phyloP scores from a whole-genome alignment of 2,888 invertebrate genomes.

The Scrobipalpa costella region DNA sequence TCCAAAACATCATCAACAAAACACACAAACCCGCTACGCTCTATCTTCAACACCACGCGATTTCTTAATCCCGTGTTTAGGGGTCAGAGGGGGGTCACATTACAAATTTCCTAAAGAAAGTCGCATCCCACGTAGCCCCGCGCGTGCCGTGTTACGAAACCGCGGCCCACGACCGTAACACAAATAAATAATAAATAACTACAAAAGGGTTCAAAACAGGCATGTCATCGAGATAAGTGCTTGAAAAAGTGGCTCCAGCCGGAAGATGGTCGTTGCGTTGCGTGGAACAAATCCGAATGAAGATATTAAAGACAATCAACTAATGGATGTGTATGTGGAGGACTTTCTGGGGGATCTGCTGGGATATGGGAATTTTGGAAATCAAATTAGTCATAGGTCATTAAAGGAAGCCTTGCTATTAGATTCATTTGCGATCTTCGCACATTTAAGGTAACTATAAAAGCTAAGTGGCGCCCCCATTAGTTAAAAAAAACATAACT shows the following conservation, averaged over 20 bases:
- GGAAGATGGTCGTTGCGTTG: neutral
- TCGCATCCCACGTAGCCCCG: constrained; percentile 57
- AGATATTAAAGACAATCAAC: constrained; percentile 2
- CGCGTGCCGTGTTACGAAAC: constrained; percentile 62
- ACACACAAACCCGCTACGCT: neutral
- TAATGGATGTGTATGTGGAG: neutral
- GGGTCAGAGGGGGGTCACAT: constrained; percentile 52
- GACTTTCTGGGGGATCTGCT: constrained; percentile 6
- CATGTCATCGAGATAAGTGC: constrained; percentile 15
- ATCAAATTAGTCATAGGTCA: neutral
- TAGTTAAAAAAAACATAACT: too few species aligned
- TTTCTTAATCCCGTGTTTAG: constrained; percentile 40
- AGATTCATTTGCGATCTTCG: too few species aligned
- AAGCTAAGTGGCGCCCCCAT: too few species aligned
- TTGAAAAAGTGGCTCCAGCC: constrained; percentile 13
- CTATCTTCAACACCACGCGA: constrained; percentile 28
- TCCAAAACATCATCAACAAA: neutral
- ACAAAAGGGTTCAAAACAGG: neutral
- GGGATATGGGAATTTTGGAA: neutral
- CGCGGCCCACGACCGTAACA: neutral
- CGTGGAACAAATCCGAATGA: constrained; percentile 21
- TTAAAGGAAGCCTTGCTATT: too few species aligned
- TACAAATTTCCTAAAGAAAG: constrained; percentile 69
- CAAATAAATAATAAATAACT: constrained; percentile 21
- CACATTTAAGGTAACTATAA: too few species aligned